Evolutionary conservation across 2,797 vertebrate genomes (phyloP).

Genomic region (Alectoris magna): DNA sequence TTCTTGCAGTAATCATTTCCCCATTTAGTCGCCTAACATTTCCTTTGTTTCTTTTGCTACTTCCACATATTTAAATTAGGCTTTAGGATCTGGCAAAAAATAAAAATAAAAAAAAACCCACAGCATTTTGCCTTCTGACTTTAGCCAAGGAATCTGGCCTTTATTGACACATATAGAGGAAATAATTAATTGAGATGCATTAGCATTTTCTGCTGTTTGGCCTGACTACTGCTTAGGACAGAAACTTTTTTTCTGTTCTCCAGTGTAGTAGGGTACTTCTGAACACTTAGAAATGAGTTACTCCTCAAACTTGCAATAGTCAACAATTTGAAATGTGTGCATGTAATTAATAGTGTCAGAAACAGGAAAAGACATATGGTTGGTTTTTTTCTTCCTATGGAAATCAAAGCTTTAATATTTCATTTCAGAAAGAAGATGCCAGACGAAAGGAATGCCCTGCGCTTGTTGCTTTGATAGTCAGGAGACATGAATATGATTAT

Average conservation of each 20-base stretch:
- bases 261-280: neutral
- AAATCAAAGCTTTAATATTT: constrained; percentile 55
- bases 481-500: constrained; percentile 42
- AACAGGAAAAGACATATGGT: neutral
- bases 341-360: constrained; percentile 21
- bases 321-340: neutral
- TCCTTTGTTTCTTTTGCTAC: neutral
- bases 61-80: neutral
- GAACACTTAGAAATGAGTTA: neutral
- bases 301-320: neutral
- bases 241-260: neutral
- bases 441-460: constrained; percentile 50
- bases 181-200: neutral
- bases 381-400: constrained; percentile 21
- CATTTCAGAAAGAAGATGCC: constrained; percentile 22
- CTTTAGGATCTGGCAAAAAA: neutral
- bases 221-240: neutral
- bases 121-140: neutral
- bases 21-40: neutral
- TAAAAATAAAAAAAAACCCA: neutral
- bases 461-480: constrained; percentile 44
- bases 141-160: neutral
- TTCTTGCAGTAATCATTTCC: neutral
- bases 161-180: neutral
- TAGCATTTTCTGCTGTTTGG: neutral